phyloP scores from a whole-genome alignment of 2,888 invertebrate genomes.

The Lordiphosa andalusiaca region DNA sequence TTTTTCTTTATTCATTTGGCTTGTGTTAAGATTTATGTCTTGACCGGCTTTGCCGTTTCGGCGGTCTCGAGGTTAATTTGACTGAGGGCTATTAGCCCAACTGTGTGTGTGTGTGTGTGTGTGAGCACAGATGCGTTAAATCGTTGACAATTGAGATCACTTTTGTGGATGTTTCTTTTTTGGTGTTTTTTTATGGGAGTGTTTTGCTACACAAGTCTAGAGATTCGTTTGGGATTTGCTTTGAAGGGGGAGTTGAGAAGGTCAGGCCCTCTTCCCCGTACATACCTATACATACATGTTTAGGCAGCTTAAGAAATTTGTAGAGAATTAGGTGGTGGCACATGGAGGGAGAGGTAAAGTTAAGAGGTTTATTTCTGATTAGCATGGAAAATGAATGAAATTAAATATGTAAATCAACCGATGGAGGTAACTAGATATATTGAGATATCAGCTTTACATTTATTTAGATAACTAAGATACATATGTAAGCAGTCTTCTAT shows the following conservation, averaged over 20 bases:
- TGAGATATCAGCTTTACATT: no score
- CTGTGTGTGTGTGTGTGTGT: background rate
- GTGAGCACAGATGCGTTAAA: constrained; percentile 25
- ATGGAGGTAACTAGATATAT: no score
- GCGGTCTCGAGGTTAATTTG: constrained; percentile 47
- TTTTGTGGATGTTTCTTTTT: constrained; percentile 23
- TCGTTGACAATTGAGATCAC: constrained; percentile 64
- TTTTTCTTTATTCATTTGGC: constrained; percentile 68
- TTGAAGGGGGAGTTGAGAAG: constrained; percentile 27
- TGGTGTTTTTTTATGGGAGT: constrained; percentile 5
- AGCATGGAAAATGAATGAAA: no score
- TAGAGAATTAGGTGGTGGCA: background rate
- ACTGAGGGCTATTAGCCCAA: constrained; percentile 42
- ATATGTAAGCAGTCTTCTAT: no score
- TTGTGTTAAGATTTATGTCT: constrained; percentile 57
- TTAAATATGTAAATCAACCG: no score
- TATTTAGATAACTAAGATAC: no score
- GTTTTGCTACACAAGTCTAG: constrained; percentile 26
- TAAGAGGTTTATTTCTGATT: no score
- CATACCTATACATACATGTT: background rate
- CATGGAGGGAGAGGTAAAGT: no score
- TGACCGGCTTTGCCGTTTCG: constrained; percentile 34
- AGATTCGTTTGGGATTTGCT: constrained; percentile 33
- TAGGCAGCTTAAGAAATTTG: constrained; percentile 1
- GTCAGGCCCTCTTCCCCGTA: constrained; percentile 38